These are phyloP conservation scores for Magallana angulata DNA, from an alignment of 1,140 invertebrate genomes.

Conservation along the genomic window DNA sequence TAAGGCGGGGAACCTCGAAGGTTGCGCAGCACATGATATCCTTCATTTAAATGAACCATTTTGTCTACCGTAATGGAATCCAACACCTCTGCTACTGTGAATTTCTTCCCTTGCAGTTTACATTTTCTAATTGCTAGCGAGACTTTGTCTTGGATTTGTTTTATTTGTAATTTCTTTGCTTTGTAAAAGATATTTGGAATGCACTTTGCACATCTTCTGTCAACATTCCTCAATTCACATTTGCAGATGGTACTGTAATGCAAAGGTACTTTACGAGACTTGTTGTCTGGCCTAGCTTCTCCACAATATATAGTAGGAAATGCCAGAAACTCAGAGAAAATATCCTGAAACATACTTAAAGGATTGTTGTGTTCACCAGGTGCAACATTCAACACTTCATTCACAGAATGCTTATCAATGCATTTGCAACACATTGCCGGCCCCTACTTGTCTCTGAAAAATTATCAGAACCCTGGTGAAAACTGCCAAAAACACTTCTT, in stretches of 20 bases:
- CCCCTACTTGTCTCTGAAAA: too few species aligned
- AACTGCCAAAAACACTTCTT: too few species aligned
- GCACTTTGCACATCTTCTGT: slow-evolving; percentile 57
- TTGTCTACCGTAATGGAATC: slow-evolving; percentile 34
- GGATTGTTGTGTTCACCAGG: slow-evolving; percentile 54
- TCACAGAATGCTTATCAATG: not conserved
- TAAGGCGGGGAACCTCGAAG: slow-evolving; percentile 61
- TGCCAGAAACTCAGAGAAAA: slow-evolving; percentile 51
- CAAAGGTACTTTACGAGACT: slow-evolving; percentile 40
- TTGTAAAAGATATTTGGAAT: slow-evolving; percentile 63
- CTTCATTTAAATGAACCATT: slow-evolving; percentile 61
- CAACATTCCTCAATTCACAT: slow-evolving; percentile 58
- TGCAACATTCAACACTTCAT: not conserved
- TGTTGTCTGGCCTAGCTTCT: slow-evolving; percentile 46
- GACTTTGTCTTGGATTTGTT: slow-evolving; percentile 58
- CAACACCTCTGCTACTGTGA: slow-evolving; percentile 50
- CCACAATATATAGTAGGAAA: slow-evolving; percentile 64
- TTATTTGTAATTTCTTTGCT: slow-evolving; percentile 61
- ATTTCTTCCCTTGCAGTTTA: slow-evolving; percentile 42
- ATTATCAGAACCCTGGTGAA: too few species aligned
- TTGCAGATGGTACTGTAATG: slow-evolving; percentile 57
- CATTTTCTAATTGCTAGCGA: slow-evolving; percentile 52
- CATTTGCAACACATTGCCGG: too few species aligned
- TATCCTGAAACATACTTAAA: slow-evolving; percentile 55
- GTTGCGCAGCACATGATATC: slow-evolving; percentile 57